phyloP scores from a whole-genome alignment of 2,113 vertebrate genomes.

The Ceratotherium simum region DNA sequence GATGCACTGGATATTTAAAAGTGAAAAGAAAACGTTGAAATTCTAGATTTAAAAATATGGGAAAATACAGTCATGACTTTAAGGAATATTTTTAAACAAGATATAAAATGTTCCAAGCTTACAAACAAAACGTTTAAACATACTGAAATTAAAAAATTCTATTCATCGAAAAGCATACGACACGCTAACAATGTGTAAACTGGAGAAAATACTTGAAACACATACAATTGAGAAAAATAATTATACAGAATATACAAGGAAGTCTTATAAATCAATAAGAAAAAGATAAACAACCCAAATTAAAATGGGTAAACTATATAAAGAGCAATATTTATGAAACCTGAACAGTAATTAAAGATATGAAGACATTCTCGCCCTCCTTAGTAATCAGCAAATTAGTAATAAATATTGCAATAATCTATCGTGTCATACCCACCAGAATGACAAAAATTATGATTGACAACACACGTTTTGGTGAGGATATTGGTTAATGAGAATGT shows the following conservation, averaged over 20 bases:
- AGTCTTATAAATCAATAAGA: not conserved
- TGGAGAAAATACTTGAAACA: not conserved
- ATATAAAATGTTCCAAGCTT: not conserved
- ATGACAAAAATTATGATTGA: not conserved
- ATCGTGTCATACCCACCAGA: not conserved
- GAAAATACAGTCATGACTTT: not conserved
- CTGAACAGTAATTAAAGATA: not conserved
- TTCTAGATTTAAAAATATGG: not conserved
- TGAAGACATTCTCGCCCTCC: not conserved
- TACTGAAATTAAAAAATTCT: not conserved
- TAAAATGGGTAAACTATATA: not conserved
- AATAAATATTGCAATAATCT: not conserved
- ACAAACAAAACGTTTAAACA: not conserved
- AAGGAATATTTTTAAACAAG: not conserved
- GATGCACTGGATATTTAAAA: not conserved
- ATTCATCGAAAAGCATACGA: not conserved
- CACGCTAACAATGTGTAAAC: not conserved
- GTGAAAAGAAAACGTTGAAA: not conserved
- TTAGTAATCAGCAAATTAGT: not conserved
- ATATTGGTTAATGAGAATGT: not conserved
- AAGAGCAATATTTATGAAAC: not conserved
- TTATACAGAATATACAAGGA: not conserved
- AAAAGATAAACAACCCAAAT: not conserved
- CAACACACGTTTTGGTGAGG: not conserved
- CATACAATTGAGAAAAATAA: not conserved